Conservation (phyloP, 2,797 vertebrate species). For the Arremon aurantiirostris region DNA sequence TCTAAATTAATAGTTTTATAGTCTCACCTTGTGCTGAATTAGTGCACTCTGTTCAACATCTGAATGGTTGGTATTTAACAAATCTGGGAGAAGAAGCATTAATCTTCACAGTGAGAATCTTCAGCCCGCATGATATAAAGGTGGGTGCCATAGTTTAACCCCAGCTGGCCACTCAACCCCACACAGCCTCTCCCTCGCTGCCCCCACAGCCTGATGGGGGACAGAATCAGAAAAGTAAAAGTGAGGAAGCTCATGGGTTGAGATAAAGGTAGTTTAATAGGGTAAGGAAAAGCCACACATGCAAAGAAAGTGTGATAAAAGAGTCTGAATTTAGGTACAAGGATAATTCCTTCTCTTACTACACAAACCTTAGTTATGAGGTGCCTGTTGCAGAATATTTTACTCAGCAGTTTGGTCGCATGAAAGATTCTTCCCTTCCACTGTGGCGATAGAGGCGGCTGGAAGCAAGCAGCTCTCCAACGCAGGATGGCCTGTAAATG, state of each 20-base stretch:
- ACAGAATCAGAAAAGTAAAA: background rate
- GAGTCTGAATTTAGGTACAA: background rate
- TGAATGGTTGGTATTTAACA: background rate
- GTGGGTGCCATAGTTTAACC: background rate
- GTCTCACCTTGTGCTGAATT: background rate
- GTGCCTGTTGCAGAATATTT: background rate
- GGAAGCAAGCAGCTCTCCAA: background rate
- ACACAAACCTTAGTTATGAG: background rate
- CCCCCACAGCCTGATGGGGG: too few relatives aligned
- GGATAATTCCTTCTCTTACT: background rate
- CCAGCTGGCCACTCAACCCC: background rate
- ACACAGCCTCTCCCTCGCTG: fast-evolving
- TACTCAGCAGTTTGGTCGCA: background rate
- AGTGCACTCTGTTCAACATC: background rate
- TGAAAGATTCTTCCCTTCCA: background rate
- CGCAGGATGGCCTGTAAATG: background rate
- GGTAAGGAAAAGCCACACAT: background rate
- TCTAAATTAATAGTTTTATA: background rate
- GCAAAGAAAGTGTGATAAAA: background rate
- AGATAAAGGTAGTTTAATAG: background rate
- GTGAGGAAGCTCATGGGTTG: background rate
- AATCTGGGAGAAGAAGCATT: background rate
- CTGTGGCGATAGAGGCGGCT: background rate
- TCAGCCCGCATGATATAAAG: background rate
- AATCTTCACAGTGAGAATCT: background rate